phyloP scores from a whole-genome alignment of 2,797 vertebrate genomes.

The Pipistrellus kuhlii region DNA sequence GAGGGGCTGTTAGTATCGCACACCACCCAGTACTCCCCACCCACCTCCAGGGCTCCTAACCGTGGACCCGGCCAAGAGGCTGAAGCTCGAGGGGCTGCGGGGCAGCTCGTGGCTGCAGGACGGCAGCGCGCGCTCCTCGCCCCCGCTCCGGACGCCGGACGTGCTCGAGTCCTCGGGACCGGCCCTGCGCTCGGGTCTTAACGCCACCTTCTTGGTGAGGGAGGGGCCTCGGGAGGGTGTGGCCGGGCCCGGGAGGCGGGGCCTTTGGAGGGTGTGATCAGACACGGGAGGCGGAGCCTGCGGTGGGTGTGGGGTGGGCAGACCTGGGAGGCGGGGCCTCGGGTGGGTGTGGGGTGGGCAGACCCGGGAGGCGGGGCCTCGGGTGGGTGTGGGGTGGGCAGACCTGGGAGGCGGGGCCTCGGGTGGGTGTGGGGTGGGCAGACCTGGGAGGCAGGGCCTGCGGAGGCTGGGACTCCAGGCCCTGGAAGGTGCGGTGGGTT shows the following conservation, averaged over 20 bases:
- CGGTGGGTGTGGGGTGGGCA: too few species aligned
- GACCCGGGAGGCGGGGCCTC: too few species aligned
- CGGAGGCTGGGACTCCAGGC: not conserved
- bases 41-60: conserved; percentile 91
- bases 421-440: too few species aligned
- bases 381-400: too few species aligned
- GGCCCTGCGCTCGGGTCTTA: conserved; percentile 94
- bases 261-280: too few species aligned
- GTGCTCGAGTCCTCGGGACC: conserved; percentile 94
- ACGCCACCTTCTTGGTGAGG: conserved; percentile 94
- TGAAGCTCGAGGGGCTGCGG: conserved; percentile 93
- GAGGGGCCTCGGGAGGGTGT: too few species aligned
- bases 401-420: too few species aligned
- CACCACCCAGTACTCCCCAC: not conserved
- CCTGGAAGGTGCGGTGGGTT: not conserved
- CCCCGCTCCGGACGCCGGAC: conserved; percentile 94
- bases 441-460: too few species aligned
- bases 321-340: too few species aligned
- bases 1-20: not conserved
- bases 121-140: conserved; percentile 93
- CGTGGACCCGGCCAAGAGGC: conserved; percentile 92
- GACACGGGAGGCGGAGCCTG: too few species aligned
- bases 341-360: too few species aligned
- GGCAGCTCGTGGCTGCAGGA: conserved; percentile 95
- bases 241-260: too few species aligned